phyloP scores from a whole-genome alignment of 2,888 invertebrate genomes.

The Cryptocheilus praepositus region DNA sequence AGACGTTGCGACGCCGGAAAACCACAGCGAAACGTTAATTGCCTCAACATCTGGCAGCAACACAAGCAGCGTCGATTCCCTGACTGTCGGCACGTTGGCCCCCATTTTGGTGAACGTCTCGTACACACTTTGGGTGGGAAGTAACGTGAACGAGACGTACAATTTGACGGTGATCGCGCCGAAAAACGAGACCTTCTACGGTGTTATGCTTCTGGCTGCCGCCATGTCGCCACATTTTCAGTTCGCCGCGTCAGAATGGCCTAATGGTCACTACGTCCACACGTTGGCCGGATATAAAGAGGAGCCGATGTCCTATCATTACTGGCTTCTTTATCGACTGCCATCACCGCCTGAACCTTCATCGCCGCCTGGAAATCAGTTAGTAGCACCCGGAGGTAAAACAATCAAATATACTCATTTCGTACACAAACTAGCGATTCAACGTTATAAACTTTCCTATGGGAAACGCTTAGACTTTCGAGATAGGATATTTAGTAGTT shows the following conservation, averaged over 20 bases:
- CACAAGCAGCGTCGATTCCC: slow-evolving; percentile 26
- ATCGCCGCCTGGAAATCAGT: slow-evolving; percentile 89
- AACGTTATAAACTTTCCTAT: no score
- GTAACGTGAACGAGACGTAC: slow-evolving; percentile 88
- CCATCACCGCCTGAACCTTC: slow-evolving; percentile 87
- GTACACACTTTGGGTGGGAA: slow-evolving; percentile 92
- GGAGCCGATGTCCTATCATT: slow-evolving; percentile 89
- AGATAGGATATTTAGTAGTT: no score
- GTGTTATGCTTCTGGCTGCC: slow-evolving; percentile 90
- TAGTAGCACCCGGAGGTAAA: slow-evolving; percentile 91
- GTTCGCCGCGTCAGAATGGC: slow-evolving; percentile 91
- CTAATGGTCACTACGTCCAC: slow-evolving; percentile 94
- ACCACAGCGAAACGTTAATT: slow-evolving; percentile 44
- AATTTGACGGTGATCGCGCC: slow-evolving; percentile 86
- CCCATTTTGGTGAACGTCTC: slow-evolving; percentile 79
- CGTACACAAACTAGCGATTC: no score
- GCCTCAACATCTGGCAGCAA: slow-evolving; percentile 38
- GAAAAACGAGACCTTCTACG: slow-evolving; percentile 82
- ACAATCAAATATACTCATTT: not conserved
- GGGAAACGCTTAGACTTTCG: no score
- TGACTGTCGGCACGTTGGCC: slow-evolving; percentile 33
- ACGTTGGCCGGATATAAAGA: slow-evolving; percentile 88
- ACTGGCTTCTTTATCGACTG: slow-evolving; percentile 91
- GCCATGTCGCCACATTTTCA: slow-evolving; percentile 84
- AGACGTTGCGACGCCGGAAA: slow-evolving; percentile 53